A percentile compares a stretch with the other conserved stretches of the same genome.
Conservation (phyloP, 2,888 invertebrate species). For the Pollenia labialis region DNA sequence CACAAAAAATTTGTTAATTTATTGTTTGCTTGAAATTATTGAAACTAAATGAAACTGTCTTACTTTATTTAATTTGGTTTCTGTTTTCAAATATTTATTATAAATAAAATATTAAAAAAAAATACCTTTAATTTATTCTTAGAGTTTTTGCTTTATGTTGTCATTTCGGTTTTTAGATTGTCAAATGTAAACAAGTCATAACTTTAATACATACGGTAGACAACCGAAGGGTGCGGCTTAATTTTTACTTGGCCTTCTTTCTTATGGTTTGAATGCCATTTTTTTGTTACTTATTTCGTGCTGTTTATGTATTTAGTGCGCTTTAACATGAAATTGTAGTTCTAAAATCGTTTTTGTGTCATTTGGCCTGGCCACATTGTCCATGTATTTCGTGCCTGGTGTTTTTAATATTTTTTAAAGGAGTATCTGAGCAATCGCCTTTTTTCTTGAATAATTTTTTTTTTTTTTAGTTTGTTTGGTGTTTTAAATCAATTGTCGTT, state of each 20-base stretch:
- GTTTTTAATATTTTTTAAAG: not conserved
- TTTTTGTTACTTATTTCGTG: not conserved
- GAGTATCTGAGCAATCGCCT: slow-evolving; percentile 7
- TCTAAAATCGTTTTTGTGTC: slow-evolving; percentile 5
- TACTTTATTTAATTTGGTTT: slow-evolving; percentile 23
- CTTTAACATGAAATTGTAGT: slow-evolving; percentile 38
- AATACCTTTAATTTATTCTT: slow-evolving; percentile 29
- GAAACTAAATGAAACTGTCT: not conserved
- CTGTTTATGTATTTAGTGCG: slow-evolving; percentile 27
- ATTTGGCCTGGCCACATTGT: not conserved
- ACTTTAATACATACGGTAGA: slow-evolving; percentile 56
- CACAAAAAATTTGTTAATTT: not conserved
- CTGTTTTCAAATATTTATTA: not conserved
- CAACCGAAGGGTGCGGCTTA: slow-evolving; percentile 61
- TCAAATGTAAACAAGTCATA: slow-evolving; percentile 50
- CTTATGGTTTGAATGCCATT: slow-evolving; percentile 47
- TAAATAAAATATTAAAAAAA: slow-evolving; percentile 22
- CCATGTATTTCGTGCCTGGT: slow-evolving; percentile 3
- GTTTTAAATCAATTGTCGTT: slow-evolving; percentile 12
- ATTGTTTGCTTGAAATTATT: not conserved
- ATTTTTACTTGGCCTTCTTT: slow-evolving; percentile 58
- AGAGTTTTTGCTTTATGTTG: slow-evolving; percentile 29
- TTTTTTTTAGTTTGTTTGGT: not conserved
- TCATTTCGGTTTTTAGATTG: not conserved
- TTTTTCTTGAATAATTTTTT: not conserved